Evolutionary conservation across 2,113 vertebrate genomes (phyloP).

Genomic region (Nothoprocta pentlandii): DNA sequence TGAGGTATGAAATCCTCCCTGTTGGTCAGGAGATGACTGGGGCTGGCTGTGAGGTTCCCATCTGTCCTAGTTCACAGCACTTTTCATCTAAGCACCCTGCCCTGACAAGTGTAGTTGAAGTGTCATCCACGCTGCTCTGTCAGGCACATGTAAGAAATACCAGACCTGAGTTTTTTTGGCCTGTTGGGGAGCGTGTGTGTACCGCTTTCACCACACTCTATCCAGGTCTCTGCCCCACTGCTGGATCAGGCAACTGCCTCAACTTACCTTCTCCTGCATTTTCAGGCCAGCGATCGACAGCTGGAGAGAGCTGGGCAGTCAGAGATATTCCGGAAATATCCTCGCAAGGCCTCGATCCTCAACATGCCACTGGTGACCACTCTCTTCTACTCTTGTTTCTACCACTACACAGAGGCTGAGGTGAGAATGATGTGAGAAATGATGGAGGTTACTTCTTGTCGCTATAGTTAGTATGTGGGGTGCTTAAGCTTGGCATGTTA

Average conservation of each 20-base stretch:
- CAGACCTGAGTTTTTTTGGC: background rate
- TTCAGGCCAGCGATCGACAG: conserved; percentile 86
- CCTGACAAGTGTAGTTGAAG: background rate
- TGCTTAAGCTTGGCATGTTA: background rate
- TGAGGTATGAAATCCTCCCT: conserved; percentile 82
- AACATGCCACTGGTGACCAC: conserved; percentile 96
- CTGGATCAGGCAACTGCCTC: background rate
- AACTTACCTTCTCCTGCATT: background rate
- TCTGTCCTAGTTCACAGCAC: background rate
- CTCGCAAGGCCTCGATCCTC: conserved; percentile 91
- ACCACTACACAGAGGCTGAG: conserved; percentile 91
- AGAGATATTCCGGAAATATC: conserved; percentile 91
- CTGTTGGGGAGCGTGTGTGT: background rate
- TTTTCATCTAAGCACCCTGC: background rate
- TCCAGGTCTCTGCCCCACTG: background rate
- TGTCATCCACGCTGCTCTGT: background rate
- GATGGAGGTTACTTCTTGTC: background rate
- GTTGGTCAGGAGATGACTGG: background rate
- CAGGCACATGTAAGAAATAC: background rate
- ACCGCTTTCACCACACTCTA: background rate
- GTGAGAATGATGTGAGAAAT: conserved; percentile 57
- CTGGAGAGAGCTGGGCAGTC: conserved; percentile 84
- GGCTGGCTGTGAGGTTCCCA: background rate
- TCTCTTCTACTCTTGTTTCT: conserved; percentile 95
- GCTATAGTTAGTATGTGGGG: background rate